Percentiles rank a stretch among this genome's conserved stretches.
Evolutionary conservation across 2,797 vertebrate species (phyloP).

Genomic region (Artibeus jamaicensis): DNA sequence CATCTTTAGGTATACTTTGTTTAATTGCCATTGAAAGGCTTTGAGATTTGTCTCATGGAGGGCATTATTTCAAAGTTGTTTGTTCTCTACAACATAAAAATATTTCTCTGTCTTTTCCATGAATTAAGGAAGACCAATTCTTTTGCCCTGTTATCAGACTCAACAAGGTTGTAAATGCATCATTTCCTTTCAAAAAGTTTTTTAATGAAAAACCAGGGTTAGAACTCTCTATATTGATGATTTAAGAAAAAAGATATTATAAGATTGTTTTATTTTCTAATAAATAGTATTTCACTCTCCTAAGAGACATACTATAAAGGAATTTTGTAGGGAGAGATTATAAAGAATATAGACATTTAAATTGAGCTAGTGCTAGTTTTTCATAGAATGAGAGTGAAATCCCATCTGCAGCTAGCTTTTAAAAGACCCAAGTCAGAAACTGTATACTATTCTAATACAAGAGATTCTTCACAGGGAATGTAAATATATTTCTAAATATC

Average conservation of each 20-base stretch:
- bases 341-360: neutral
- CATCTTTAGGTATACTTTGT: neutral
- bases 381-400: neutral
- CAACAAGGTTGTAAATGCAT: neutral
- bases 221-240: neutral
- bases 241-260: neutral
- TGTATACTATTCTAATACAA: neutral
- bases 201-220: neutral
- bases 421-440: neutral
- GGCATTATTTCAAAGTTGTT: neutral
- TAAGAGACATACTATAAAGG: neutral
- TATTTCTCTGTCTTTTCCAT: neutral
- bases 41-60: neutral
- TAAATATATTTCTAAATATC: neutral
- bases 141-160: neutral
- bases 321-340: neutral
- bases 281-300: neutral
- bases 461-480: neutral
- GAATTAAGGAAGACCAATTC: neutral
- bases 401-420: neutral
- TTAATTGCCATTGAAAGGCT: neutral
- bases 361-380: neutral
- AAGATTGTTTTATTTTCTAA: neutral
- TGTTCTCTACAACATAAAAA: neutral
- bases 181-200: neutral